Base-by-base conservation (phyloP, 2,888 invertebrate genomes). In the Dichetophora obliterata region DNA sequence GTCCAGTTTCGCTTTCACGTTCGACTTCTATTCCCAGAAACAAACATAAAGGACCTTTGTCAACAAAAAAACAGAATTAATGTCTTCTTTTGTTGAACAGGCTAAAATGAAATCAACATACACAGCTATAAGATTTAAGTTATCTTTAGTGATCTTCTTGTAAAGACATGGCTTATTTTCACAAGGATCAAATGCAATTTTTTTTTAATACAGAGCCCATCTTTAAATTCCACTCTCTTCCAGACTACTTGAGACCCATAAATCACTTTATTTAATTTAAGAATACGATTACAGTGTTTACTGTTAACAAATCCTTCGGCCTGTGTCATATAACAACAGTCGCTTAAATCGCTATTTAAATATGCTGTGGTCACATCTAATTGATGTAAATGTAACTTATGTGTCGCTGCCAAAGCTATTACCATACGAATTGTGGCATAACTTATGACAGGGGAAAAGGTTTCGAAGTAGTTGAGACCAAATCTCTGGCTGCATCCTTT, bases 211-310 rank as follows among this genome's bases (percentile, higher is more conserved):
- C 74, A 0, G 48, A 27, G 50, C 80, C 74, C 19, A 80, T 37
- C 65, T 78, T 79, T 8, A 22, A 31, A 22, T 81, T 80, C 81
- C 81, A 82, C 48, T 78, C 76, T 0, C 82, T 69, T 1, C 80
- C 80, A 1, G 76, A 66, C 59, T 82, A 80, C 37, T 81, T 81
- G 2, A 82, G 65, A 0, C 2, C 2, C 82, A 54, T 81, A 82
- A 9, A 82, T 75, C 2, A 81, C 77, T 34, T 81, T 31, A 31
- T 31, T 31, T 31, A 31, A 31, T 31, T 31, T 31, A 4, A 31
- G 31, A 31, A 31, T 5, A 4, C 5, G 31, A 31, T 31, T 4
- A 31, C 5, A 5, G 31, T 31, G 3, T 31, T 48, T 61, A 6
- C 75, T 54, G 54, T 75, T 54, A 19, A 76, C 66, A 50, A 79